Evolutionary conservation across 1,140 invertebrate species (phyloP).

Genomic region (Venturia canescens): DNA sequence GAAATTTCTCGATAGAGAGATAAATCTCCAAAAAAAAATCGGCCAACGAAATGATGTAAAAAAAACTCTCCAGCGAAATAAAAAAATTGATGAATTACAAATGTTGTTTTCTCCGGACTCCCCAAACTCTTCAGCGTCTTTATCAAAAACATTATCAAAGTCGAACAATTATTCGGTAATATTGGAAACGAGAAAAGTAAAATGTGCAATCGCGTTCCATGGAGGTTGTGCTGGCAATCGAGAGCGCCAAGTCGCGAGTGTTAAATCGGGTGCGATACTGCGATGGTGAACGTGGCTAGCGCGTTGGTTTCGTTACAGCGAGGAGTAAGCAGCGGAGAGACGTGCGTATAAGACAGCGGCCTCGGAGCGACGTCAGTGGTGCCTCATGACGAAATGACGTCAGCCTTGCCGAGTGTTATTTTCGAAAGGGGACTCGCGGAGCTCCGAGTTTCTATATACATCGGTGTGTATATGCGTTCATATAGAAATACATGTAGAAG

Average conservation of each 20-base stretch:
- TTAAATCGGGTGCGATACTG: neutral
- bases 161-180: no score
- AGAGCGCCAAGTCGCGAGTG: neutral
- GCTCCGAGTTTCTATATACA: conserved; percentile 33
- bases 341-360: conserved; percentile 57
- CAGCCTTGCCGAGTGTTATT: conserved; percentile 75
- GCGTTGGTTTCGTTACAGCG: conserved; percentile 13
- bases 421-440: conserved; percentile 74
- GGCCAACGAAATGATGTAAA: no score
- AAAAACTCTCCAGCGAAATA: no score
- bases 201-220: no score
- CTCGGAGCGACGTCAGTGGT: conserved; percentile 51
- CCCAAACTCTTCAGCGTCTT: no score
- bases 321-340: conserved; percentile 4
- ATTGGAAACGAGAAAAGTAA: no score
- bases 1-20: no score
- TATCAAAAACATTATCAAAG: no score
- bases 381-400: conserved; percentile 67
- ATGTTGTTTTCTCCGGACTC: no score
- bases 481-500: conserved; percentile 9
- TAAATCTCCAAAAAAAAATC: no score
- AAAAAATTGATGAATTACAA: no score
- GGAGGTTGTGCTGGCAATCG: no score
- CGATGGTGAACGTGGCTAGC: neutral
- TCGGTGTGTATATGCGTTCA: neutral